Evolutionary conservation across 2,797 vertebrate genomes (phyloP).

Genomic region (Furcifer pardalis): DNA sequence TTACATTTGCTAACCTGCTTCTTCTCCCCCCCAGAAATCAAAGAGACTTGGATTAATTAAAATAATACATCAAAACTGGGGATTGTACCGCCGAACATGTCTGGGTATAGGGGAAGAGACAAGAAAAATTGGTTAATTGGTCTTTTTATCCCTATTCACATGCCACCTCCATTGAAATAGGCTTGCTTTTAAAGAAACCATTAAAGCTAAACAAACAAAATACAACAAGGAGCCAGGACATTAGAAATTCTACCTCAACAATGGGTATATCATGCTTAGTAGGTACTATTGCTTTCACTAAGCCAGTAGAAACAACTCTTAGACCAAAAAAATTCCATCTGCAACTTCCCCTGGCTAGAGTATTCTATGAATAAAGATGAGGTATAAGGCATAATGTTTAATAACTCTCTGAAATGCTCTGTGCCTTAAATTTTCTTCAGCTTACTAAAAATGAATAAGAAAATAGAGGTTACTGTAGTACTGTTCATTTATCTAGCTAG

Average conservation of each 20-base stretch:
- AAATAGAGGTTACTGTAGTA: too few species aligned
- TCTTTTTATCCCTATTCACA: conserved; percentile 76
- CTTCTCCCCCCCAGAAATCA: conserved; percentile 76
- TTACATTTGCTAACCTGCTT: conserved; percentile 85
- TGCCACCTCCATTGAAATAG: conserved; percentile 64
- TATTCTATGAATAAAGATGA: background rate
- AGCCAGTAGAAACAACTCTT: conserved; percentile 20
- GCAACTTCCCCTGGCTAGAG: background rate
- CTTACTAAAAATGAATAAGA: too few species aligned
- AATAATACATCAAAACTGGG: conserved; percentile 85
- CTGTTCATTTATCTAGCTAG: too few species aligned
- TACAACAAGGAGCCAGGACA: conserved; percentile 44
- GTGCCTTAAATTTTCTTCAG: too few species aligned
- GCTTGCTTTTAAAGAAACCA: conserved; percentile 61
- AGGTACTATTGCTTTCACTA: background rate
- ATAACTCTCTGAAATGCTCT: too few species aligned
- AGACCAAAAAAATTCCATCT: background rate
- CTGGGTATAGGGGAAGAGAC: conserved; percentile 74
- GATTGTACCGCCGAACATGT: conserved; percentile 75
- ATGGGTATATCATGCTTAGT: background rate
- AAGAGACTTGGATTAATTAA: conserved; percentile 86
- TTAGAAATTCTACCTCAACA: conserved; percentile 49
- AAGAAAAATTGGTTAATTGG: conserved; percentile 86
- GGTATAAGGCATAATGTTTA: too few species aligned
- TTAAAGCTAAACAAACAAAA: conserved; percentile 61